Evolutionary conservation across 1,140 invertebrate species (phyloP), one percentile per base, ranked within the genome.

Genomic region (Tachypleus tridentatus): DNA sequence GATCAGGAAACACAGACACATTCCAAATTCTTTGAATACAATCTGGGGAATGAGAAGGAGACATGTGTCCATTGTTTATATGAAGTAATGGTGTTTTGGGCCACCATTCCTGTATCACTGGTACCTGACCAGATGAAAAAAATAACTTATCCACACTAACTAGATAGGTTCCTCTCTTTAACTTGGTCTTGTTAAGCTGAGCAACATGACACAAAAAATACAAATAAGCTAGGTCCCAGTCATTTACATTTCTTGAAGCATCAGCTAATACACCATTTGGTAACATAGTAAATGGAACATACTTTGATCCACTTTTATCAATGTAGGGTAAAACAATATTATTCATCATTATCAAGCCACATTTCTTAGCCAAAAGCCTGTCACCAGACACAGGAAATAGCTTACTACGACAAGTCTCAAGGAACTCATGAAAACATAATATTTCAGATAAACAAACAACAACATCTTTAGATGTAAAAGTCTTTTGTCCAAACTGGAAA

Each of bases 161-260:
- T 29, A 29, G 29, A 29, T 29, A 29, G 29, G 29, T 29, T 29
- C 88, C 72, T 93, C 89, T 81, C 86, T 89, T 3, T 88, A 87
- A 78, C 93, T 93, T 29, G 93, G 77, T 80, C 93, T 91, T 75
- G 91, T 92, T 65, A 89, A 80, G 62, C 93, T 93, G 60, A 89
- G 91, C 80, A 93, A 90, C 62, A 93, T 93, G 93, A 79, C 91
- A 93, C 78, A 91, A 93, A 75, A 95, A 92, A 76, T 94, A 93
- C 58, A 95, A 80, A 76, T 94, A 94, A 0, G 90, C 88, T 58
- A 94, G 75, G 77, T 93, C 90, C 92, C 91, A 95, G 58, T 89
- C 88, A 5, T 89, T 87, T 74, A 91, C 91, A 56, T 86, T 81
- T 74, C 90, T 91, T 2, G 93, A 78, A 77, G 89, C 91, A 73